Evolutionary conservation across 2,113 vertebrate species (phyloP).

Genomic region (Burhinus oedicnemus): DNA sequence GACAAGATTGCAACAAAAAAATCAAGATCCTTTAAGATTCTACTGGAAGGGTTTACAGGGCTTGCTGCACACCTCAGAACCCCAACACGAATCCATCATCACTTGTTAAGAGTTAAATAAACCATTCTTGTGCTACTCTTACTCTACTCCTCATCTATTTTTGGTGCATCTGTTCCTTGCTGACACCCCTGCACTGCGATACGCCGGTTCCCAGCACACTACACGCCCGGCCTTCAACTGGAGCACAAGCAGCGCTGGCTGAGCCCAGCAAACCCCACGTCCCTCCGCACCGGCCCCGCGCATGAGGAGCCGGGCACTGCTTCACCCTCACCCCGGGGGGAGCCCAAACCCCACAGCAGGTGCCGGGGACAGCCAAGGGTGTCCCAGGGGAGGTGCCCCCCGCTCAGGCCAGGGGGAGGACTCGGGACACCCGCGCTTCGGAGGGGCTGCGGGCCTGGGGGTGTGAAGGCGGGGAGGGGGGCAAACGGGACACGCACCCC

Average conservation of each 20-base stretch:
- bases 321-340: not conserved
- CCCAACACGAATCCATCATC: not conserved
- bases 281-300: no score
- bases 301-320: no score
- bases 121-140: not conserved
- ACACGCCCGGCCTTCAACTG: fast-evolving
- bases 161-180: no score
- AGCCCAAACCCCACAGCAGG: not conserved
- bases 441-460: no score
- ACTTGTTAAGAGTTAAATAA: not conserved
- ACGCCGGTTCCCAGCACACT: fast-evolving
- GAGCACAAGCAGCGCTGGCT: fast-evolving
- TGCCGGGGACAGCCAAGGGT: not conserved
- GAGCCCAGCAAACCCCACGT: not conserved
- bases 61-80: not conserved
- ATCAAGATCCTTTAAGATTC: not conserved
- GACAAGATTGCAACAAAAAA: not conserved
- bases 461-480: no score
- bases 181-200: not conserved
- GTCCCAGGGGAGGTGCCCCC: not conserved
- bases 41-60: no score
- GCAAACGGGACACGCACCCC: not conserved
- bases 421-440: not conserved
- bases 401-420: not conserved
- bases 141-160: not conserved